These are phyloP conservation scores for Ariolimax columbianus DNA, from an alignment of 2,888 invertebrate species.

Conservation along the genomic window DNA sequence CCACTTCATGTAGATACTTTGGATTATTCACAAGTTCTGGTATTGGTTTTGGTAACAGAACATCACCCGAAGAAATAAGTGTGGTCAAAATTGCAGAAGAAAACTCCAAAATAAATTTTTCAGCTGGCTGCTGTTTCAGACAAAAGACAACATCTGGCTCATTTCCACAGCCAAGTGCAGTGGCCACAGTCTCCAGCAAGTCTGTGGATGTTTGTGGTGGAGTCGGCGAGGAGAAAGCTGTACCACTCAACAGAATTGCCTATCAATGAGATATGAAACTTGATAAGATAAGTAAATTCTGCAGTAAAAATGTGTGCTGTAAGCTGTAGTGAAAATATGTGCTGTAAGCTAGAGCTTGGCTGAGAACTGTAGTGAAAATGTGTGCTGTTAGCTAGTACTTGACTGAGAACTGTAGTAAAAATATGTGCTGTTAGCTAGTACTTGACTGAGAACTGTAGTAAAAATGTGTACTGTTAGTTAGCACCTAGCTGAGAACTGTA, in stretches of 20 bases:
- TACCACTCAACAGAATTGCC: conserved; percentile 18
- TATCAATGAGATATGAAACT: conserved; percentile 9
- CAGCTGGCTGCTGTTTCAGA: background rate
- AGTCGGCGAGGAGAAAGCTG: background rate
- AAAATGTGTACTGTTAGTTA: no score
- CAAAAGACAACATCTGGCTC: background rate
- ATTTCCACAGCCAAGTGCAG: background rate
- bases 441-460: no score
- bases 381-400: background rate
- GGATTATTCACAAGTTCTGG: background rate
- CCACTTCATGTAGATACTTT: background rate
- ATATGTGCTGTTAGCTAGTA: no score
- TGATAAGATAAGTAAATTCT: no score
- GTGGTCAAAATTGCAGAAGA: background rate
- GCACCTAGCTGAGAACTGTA: no score
- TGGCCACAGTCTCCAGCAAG: background rate
- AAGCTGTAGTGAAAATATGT: background rate
- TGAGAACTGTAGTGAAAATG: background rate
- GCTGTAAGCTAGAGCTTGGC: background rate
- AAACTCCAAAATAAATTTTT: background rate
- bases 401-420: no score
- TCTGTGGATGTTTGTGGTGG: conserved; percentile 8
- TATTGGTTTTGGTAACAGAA: background rate
- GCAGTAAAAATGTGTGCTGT: no score
- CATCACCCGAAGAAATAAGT: conserved; percentile 19